Conservation (phyloP, 2,797 vertebrate genomes). For the Danio aesculapii region DNA sequence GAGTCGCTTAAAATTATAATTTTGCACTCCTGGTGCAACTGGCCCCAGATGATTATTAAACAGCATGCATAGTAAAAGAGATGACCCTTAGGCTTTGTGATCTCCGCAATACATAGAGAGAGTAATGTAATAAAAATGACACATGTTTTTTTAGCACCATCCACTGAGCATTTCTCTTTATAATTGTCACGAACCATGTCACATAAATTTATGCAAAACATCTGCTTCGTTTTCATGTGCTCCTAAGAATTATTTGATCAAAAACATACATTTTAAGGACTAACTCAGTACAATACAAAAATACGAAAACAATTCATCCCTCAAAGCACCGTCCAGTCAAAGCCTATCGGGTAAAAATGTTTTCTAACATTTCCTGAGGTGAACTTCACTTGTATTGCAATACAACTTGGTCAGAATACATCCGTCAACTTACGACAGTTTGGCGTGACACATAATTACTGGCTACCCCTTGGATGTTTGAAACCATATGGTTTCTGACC, state of each 20-base stretch:
- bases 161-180: no score
- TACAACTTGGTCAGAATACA: conserved; percentile 49
- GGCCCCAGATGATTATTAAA: no score
- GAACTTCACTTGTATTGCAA: conserved; percentile 52
- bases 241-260: not conserved
- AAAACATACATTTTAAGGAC: not conserved
- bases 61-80: no score
- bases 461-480: conserved; percentile 55
- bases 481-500: conserved; percentile 63
- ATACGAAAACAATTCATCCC: not conserved
- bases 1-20: no score
- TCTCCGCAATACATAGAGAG: no score
- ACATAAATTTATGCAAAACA: no score
- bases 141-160: no score
- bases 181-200: no score
- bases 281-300: not conserved
- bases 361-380: conserved; percentile 51
- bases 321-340: not conserved
- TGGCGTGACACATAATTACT: conserved; percentile 57
- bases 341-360: conserved; percentile 20
- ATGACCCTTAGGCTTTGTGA: no score
- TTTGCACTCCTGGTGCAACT: no score
- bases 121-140: no score
- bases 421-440: conserved; percentile 53
- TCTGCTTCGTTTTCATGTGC: not conserved